Base-by-base conservation (phyloP, 53 echinoderm and acorn worm genomes). In the Luidia sarsii region DNA sequence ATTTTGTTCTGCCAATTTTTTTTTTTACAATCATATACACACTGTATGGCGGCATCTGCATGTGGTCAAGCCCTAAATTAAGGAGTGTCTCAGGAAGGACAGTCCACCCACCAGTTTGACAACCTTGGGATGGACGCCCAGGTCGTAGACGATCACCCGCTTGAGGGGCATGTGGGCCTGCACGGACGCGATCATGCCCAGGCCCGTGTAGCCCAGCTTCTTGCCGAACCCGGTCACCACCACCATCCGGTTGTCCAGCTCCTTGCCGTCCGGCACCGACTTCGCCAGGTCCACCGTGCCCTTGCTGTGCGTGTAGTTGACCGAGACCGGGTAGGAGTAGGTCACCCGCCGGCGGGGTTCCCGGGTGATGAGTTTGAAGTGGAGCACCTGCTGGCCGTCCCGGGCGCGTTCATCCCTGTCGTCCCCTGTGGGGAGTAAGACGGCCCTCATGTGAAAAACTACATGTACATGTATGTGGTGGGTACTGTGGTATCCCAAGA, bases 161-260 rank as follows among this genome's bases (percentile, higher is more conserved):
- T 92, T 95, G 85, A 92, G 82, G 1, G 92, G 90, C 95, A 95
- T 95, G 50, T 95, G 95, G 0, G 95, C 87, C 59, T 90, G 90
- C 14, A 95, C 84, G 9, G 92, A 92, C 22, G 92, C 88, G 11
- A 95, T 86, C 89, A 90, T 87, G 18, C 92, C 95, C n/a, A 95
- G 79, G 9, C 95, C 95, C 22, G 69, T 33, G 59, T 92, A 84
- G 8, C 82, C 85, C 48, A 69, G 67, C 30, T 68, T 60, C 32
- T 92, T 81, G 43, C 65, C 77, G 49, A 95, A 89, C 2, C 95
- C 95, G 4, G 92, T 80, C 52, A 92, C 92, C 6, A 95, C 83
- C 5, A 92, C 92, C 34, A 88, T 89, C 59, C 82, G 90, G 11
- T 85, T 63, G 41, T 89, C 88, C 1, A 89, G 69, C 49, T 71